Evolutionary conservation across 1,140 invertebrate species (phyloP), one percentile per base, ranked within the genome.

Genomic region (Paraescarpia echinospica): DNA sequence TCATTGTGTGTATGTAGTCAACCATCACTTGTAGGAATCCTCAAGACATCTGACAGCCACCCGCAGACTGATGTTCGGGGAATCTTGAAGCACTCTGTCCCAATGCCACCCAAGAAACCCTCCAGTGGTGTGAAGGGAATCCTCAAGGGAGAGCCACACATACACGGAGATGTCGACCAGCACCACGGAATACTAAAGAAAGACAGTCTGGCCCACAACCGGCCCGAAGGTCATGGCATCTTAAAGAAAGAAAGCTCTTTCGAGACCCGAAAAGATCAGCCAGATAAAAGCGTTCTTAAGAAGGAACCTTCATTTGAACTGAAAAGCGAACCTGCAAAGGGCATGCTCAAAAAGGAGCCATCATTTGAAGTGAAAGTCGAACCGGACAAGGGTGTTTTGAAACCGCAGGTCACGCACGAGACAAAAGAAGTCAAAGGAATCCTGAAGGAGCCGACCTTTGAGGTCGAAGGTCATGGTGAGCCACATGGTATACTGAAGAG

Each of bases 361-460:
- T 93, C 93, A 90, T 94, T 95, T 93, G 95, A 95, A 89, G 92
- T 92, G 51, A 94, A 94, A 51, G 93, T 96, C 91, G 97, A 97
- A 94, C 97, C 97, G 18, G 97, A 97, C 94, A 93, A 89, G 27
- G 59, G 35, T 27, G 41, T 91, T 97, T 97, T 48, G 97, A 97
- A 27, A 94, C 96, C 4, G 97, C 97, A 94, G 89, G 89, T 34
- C 35, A 90, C 59, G 22, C 59, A 77, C 59, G 59, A 77, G 59
- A 77, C 59, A 22, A 77, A 77, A 77, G 92, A 93, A 8, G 97
- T 97, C 91, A 96, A 96, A 14, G 96, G 96, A 89, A 97, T 97
- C 93, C 95, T 96, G 92, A 97, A 96, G 93, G 96, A 97, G 93
- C 96, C 96, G 8, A 94, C 96, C 31, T 95, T 95, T 77, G 59